Conservation (phyloP, 2,797 vertebrate species). For the Siniperca undulata region DNA sequence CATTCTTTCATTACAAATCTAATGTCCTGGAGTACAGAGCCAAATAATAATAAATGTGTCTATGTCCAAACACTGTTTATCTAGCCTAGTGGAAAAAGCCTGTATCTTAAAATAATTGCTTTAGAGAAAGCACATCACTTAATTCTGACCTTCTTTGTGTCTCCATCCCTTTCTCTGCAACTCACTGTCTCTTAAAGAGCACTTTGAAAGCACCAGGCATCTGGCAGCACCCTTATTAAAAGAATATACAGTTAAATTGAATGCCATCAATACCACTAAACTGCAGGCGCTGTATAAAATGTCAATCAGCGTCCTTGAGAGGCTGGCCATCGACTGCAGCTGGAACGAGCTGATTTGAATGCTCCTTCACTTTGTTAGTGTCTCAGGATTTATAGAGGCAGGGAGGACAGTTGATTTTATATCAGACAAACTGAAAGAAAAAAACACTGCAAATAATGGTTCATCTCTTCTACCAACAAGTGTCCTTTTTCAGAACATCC, state of each 20-base stretch:
- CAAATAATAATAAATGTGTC: conserved; percentile 36
- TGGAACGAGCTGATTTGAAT: conserved; percentile 64
- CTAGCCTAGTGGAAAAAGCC: conserved; percentile 20
- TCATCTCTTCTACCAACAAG: conserved; percentile 21
- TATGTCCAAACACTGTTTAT: conserved; percentile 12
- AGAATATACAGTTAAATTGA: conserved; percentile 73
- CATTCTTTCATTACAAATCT: conserved; percentile 16
- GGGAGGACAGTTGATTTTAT: conserved; percentile 62
- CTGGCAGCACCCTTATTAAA: conserved; percentile 70
- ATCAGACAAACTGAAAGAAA: conserved; percentile 52
- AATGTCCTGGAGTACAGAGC: conserved; percentile 10
- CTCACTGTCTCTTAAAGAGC: conserved; percentile 70
- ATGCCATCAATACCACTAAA: conserved; percentile 76
- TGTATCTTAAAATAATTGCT: conserved; percentile 54
- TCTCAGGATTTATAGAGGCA: conserved; percentile 67
- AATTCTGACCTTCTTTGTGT: conserved; percentile 63
- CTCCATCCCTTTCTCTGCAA: conserved; percentile 42
- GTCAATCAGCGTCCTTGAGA: conserved; percentile 71
- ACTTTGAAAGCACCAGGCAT: conserved; percentile 65
- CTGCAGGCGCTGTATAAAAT: conserved; percentile 74
- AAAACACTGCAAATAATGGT: conserved; percentile 43
- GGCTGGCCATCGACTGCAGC: conserved; percentile 46
- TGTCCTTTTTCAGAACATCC: conserved; percentile 40
- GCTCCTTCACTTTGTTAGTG: conserved; percentile 63
- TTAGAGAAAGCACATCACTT: conserved; percentile 51